Conservation (phyloP, 2,797 vertebrate species). For the Anniella stebbinsi region DNA sequence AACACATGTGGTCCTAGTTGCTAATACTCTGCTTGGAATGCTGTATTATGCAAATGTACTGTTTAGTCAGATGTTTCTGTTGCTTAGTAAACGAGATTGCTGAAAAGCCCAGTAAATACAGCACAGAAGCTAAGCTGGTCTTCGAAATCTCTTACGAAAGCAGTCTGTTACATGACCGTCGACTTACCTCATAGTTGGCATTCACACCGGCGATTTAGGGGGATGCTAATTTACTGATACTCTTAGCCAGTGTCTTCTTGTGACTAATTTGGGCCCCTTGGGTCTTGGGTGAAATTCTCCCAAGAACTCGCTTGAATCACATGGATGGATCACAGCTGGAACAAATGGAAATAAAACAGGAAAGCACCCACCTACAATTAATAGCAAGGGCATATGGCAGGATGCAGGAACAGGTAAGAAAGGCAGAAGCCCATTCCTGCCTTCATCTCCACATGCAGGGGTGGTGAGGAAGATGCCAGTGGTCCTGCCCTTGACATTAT, state of each 20-base stretch:
- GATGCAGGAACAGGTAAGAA: background rate
- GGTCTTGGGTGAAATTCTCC: background rate
- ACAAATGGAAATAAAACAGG: background rate
- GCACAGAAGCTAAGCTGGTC: background rate
- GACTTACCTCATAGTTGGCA: background rate
- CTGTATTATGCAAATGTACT: background rate
- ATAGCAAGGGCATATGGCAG: too few relatives aligned
- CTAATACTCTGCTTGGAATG: background rate
- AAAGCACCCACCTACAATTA: too few relatives aligned
- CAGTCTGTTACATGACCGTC: background rate
- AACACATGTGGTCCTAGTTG: background rate
- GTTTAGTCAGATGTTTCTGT: background rate
- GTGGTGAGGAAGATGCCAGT: background rate
- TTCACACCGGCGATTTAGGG: constrained; percentile 21
- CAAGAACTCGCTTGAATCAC: background rate
- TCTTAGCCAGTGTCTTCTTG: background rate
- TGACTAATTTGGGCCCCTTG: background rate
- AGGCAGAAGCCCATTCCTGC: too few relatives aligned
- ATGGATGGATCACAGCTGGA: background rate
- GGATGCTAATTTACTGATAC: background rate
- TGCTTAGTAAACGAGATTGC: background rate
- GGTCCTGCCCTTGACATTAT: background rate
- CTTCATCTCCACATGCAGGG: background rate
- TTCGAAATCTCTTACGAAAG: background rate
- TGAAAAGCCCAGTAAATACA: background rate